phyloP scores from a whole-genome alignment of 2,888 invertebrate species.

The Thelaira solivaga region DNA sequence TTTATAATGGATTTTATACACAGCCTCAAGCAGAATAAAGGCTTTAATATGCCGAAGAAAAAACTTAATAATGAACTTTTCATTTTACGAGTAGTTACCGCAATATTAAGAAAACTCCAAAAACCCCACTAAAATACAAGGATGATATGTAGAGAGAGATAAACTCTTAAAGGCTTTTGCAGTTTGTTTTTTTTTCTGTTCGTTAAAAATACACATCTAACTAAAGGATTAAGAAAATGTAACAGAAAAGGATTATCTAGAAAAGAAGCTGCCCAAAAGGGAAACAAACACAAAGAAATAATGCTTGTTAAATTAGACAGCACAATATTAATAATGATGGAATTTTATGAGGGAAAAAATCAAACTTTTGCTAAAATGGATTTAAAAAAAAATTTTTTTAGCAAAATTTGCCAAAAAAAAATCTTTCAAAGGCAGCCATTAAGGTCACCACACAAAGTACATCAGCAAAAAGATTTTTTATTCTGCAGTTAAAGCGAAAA shows the following conservation, averaged over 20 bases:
- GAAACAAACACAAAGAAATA: slow-evolving; percentile 7
- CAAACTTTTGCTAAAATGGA: not conserved
- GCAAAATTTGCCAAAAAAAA: not conserved
- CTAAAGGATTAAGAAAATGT: not conserved
- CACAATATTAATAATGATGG: not conserved
- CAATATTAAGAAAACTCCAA: not conserved
- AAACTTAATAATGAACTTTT: not conserved
- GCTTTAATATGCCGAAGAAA: not conserved
- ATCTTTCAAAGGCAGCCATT: slow-evolving; percentile 27
- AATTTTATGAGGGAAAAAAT: slow-evolving; percentile 5
- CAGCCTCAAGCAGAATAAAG: not conserved
- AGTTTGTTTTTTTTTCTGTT: not conserved
- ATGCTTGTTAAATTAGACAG: not conserved
- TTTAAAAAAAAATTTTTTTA: not conserved
- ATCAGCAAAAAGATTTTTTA: not conserved
- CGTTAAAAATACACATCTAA: not conserved
- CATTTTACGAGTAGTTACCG: not conserved
- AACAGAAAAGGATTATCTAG: not conserved
- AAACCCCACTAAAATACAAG: not conserved
- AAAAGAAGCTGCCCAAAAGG: not conserved
- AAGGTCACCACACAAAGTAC: slow-evolving; percentile 31
- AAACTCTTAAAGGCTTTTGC: not conserved
- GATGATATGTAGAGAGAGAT: not conserved
- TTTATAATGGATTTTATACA: too few relatives aligned
- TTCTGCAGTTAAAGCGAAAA: not conserved